Evolutionary conservation across 2,797 vertebrate genomes (phyloP).

Genomic region (Hirundo rustica): DNA sequence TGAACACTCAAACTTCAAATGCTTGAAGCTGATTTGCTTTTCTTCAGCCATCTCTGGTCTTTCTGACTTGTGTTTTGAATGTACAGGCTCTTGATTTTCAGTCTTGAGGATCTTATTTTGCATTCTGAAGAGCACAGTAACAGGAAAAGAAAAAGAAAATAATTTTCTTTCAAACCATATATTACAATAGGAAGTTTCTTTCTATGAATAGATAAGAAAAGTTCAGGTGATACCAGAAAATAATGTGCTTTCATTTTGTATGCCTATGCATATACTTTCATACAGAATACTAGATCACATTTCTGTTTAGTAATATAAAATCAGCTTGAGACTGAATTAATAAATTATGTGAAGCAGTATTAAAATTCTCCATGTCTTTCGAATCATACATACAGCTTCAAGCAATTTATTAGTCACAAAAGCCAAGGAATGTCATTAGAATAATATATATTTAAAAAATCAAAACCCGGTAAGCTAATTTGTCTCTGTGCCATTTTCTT

Average conservation of each 20-base stretch:
- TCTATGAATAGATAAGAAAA: neutral
- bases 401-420: neutral
- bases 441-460: neutral
- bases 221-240: neutral
- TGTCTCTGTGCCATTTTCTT: neutral
- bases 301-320: neutral
- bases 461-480: neutral
- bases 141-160: neutral
- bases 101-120: neutral
- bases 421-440: neutral
- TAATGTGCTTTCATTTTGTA: neutral
- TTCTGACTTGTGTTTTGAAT: neutral
- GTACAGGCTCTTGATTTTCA: neutral
- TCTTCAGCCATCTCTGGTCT: neutral
- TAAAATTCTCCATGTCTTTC: neutral
- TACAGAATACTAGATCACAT: neutral
- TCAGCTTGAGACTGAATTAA: neutral
- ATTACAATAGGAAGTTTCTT: neutral
- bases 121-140: neutral
- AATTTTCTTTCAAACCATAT: neutral
- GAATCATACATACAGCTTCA: neutral
- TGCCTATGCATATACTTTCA: neutral
- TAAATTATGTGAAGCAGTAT: neutral
- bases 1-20: neutral
- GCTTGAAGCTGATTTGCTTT: neutral